Evolutionary conservation across 1,140 invertebrate genomes (phyloP), one percentile per base, ranked within the genome.

Genomic region (Matsumurasca onukii): DNA sequence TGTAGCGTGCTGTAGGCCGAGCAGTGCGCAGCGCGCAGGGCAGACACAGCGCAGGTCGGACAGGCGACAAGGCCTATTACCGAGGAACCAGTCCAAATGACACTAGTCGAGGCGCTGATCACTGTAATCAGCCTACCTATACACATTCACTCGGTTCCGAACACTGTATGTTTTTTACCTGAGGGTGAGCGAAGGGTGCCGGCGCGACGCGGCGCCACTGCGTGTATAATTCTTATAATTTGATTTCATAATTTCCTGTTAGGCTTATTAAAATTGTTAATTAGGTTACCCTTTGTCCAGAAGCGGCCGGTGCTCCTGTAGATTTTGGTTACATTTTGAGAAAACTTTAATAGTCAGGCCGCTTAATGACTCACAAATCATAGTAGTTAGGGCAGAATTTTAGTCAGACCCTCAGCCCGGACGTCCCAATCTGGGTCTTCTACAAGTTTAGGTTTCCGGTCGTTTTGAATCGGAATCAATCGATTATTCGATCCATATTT

Each of bases 231-330:
- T 59, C 24, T 59, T 59, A 59, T 59, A 59, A 59, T 59, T 59
- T 59, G 55, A 59, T 59, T 59, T 59, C 55, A 59, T 59, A 59
- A 59, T 59, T 59, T 59, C 55, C 55, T 24, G 24, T 59, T 9
- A 59, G 25, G 55, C 25, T 22, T 59, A 22, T 59, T 27, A 27
- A 59, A 59, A 59, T 59, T 29, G 55, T 59, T 59, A 59, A 59
- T 59, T 59, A 59, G 24, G 55, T 59, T 27, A 59, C 55, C 55
- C 55, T 59, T 59, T 59, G 55, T 59, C 55, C 15, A 59, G 25
- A 9, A 9, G 3, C 55, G 22, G 55, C 55, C 55, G 55, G 30
- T 29, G 24, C 30, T 59, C 55, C 55, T 29, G 55, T 59, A 59
- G 30, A 59, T 27, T 59, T 24, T 13, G 49, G 49, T 52, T 52